Evolutionary conservation across 2,888 invertebrate genomes (phyloP), one percentile per base, ranked within the genome.

Genomic region (Luperina testacea): DNA sequence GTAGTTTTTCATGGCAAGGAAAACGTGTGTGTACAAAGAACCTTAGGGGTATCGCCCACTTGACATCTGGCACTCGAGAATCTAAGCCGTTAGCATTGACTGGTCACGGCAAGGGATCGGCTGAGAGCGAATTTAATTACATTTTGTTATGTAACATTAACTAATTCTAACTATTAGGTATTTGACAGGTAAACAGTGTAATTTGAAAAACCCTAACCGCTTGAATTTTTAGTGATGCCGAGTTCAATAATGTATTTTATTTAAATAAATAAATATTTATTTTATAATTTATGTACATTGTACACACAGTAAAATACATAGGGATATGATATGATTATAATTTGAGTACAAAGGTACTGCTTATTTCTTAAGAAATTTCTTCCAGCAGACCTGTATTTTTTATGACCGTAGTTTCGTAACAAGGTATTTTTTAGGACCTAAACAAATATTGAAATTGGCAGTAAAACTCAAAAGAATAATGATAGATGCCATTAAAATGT

Each of bases 61-160:
- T 79, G 51, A 67, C 70, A 53, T 48, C 70, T 68, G 59, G 71
- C 27, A 61, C 24, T 59, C 32, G 32, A 48, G 72, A 57, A 65
- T 79, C 59, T 2, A 38, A 42, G 68, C 15, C 27, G 78, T 67
- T 70, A 9, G 72, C 51, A 79, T 72, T 79, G 84, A 84, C 72
- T 24, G 59, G 83, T 77, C 70, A 83, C 70, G 68, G 38, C 48
- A 27, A 13, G 27, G 42, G 27, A 8, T 32, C 45, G 42, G 45
- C 11, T 0, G 24, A 45, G 15, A 59, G 17, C 15, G 24, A 76
- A 75, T 27, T 75, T 38, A 57, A 59, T 59, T 61, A 48, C 7
- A 15, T 27, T 32, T 48, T 63, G 38, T 0, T 61, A n/a, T n/a
- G 7, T 53, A 20, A n/a, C n/a, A 27, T 24, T 24, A 24, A 65